Conservation (phyloP, 2,888 invertebrate genomes). For the Cataglyphis cursor region DNA sequence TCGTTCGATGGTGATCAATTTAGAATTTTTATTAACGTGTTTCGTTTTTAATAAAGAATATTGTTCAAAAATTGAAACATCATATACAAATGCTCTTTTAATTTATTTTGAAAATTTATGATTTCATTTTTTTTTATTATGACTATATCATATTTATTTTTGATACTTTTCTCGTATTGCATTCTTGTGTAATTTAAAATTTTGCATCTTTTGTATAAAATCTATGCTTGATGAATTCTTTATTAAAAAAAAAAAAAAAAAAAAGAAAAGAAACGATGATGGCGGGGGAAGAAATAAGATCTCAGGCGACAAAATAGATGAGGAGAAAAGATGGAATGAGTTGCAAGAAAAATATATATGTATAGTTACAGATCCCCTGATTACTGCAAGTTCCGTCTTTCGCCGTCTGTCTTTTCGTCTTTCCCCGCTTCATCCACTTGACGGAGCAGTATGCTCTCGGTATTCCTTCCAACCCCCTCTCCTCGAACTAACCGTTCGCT, state of each 20-base stretch:
- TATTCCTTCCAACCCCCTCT: conserved; percentile 73
- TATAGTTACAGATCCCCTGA: conserved; percentile 79
- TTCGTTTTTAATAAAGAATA: conserved; percentile 6
- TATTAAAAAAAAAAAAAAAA: conserved; percentile 59
- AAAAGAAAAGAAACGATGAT: conserved; percentile 47
- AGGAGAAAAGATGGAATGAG: conserved; percentile 68
- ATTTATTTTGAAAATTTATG: not conserved
- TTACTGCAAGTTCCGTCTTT: conserved; percentile 85
- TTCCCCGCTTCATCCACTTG: conserved; percentile 85
- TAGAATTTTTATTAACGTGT: conserved; percentile 31
- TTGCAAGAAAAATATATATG: conserved; percentile 39
- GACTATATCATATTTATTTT: not conserved
- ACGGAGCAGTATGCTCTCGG: conserved; percentile 76
- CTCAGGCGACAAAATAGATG: conserved; percentile 72
- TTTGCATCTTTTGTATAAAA: conserved; percentile 57
- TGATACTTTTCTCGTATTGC: conserved; percentile 64
- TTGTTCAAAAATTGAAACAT: not conserved
- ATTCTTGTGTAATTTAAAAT: conserved; percentile 43
- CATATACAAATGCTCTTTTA: not conserved
- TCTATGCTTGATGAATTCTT: conserved; percentile 67
- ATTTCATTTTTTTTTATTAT: not conserved
- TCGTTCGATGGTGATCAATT: conserved; percentile 28
- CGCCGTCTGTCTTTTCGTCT: conserved; percentile 81
- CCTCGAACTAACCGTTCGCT: conserved; percentile 29
- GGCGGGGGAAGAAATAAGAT: conserved; percentile 58